A percentile compares a stretch with the other conserved stretches of the same genome.
Evolutionary conservation across 2,113 vertebrate genomes (phyloP).

Genomic region (Phocoena phocoena): DNA sequence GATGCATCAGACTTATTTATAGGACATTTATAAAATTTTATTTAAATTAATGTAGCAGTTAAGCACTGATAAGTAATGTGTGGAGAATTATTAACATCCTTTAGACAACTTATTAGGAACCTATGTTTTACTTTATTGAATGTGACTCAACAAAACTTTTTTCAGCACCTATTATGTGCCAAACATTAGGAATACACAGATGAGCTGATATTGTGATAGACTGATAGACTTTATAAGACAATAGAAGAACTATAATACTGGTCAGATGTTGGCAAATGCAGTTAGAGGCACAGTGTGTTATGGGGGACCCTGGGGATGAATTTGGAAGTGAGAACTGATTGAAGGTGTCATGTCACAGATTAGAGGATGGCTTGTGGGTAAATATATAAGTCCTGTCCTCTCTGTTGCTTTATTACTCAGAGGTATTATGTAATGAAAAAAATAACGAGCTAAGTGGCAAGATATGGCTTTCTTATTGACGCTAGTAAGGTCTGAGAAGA

Average conservation of each 20-base stretch:
- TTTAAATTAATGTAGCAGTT: not conserved
- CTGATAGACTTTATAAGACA: not conserved
- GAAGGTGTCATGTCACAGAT: not conserved
- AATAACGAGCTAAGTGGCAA: not conserved
- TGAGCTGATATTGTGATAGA: not conserved
- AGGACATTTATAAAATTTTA: not conserved
- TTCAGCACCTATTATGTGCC: not conserved
- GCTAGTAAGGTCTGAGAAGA: not conserved
- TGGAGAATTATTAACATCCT: not conserved
- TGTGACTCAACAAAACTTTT: not conserved
- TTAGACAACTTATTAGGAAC: not conserved
- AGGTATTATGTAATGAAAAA: slow-evolving; percentile 27
- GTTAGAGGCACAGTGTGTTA: not conserved
- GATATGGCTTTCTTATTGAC: not conserved
- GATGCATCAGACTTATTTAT: not conserved
- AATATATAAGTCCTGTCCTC: not conserved
- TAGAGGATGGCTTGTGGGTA: not conserved
- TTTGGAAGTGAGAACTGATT: not conserved
- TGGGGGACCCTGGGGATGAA: not conserved
- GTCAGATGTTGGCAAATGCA: not conserved
- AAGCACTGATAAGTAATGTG: not conserved
- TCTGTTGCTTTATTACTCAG: not conserved
- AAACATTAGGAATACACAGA: not conserved
- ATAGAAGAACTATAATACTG: not conserved
- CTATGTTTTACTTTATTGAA: slow-evolving; percentile 21